A percentile compares a stretch with the other conserved stretches of the same genome.
Conservation (phyloP, 2,888 invertebrate species). For the Chromoteleia sp. region DNA sequence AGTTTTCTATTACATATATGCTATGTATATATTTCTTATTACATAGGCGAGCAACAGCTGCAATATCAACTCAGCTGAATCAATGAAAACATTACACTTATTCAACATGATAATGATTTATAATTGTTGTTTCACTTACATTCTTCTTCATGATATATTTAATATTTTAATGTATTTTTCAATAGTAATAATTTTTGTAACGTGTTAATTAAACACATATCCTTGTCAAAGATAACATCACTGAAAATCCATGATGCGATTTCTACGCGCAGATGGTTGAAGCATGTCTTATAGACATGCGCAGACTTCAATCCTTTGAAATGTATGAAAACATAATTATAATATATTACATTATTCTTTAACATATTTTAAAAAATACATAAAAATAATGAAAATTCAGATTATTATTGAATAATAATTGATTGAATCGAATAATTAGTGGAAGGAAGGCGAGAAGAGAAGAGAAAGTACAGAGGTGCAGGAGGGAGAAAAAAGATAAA, state of each 20-base stretch:
- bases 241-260: slow-evolving; percentile 60
- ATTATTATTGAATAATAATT: no score
- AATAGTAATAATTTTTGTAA: slow-evolving; percentile 11
- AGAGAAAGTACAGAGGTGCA: no score
- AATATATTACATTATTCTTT: no score
- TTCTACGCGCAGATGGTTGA: slow-evolving; percentile 55
- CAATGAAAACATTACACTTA: slow-evolving; percentile 2
- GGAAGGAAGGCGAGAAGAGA: no score
- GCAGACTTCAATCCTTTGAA: slow-evolving; percentile 51
- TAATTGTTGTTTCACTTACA: slow-evolving; percentile 33
- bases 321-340: no score
- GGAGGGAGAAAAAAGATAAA: no score
- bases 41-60: slow-evolving; percentile 29
- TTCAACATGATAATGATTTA: neutral
- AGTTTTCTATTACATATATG: neutral
- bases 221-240: slow-evolving; percentile 60
- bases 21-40: slow-evolving; percentile 1
- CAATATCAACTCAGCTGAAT: slow-evolving; percentile 6
- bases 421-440: no score
- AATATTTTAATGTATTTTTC: slow-evolving; percentile 14
- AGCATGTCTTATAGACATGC: slow-evolving; percentile 46
- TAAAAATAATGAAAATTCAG: no score
- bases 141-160: slow-evolving; percentile 50
- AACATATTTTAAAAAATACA: no score
- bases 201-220: slow-evolving; percentile 49